These are phyloP conservation scores for Cheilosia vulpina DNA, from an alignment of 2,888 invertebrate genomes.

Conservation along the genomic window DNA sequence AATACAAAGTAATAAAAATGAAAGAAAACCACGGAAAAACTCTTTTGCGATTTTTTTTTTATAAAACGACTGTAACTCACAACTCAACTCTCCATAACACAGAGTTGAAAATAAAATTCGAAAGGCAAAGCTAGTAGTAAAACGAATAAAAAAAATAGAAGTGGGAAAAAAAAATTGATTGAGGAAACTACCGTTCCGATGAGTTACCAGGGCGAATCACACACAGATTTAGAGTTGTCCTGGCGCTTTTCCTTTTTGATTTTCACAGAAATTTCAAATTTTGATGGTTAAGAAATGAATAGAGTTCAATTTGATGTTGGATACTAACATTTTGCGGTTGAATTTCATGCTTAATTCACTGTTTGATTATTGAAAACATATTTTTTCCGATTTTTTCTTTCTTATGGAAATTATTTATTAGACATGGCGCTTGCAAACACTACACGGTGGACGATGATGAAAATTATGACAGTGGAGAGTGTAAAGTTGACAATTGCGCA, in stretches of 20 bases:
- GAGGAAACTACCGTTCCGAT: slow-evolving; percentile 75
- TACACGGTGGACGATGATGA: slow-evolving; percentile 41
- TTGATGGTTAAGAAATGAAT: slow-evolving; percentile 9
- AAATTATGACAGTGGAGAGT: slow-evolving; percentile 73
- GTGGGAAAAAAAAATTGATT: slow-evolving; percentile 60
- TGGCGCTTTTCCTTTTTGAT: slow-evolving; percentile 57
- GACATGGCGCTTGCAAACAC: slow-evolving; percentile 73
- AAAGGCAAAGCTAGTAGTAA: slow-evolving; percentile 57
- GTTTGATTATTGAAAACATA: slow-evolving; percentile 59
- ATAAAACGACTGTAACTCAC: slow-evolving; percentile 40
- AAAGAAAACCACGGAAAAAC: slow-evolving; percentile 57
- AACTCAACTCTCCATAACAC: slow-evolving; percentile 37
- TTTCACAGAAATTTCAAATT: slow-evolving; percentile 51
- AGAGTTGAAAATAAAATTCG: slow-evolving; percentile 64
- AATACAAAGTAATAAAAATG: slow-evolving; percentile 25
- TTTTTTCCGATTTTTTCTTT: slow-evolving; percentile 40
- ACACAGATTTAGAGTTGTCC: slow-evolving; percentile 58
- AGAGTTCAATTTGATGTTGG: slow-evolving; percentile 19
- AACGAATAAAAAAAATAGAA: slow-evolving; percentile 37
- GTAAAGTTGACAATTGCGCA: slow-evolving; percentile 58
- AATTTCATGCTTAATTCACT: slow-evolving; percentile 59
- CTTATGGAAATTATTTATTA: slow-evolving; percentile 55
- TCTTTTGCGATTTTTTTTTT: slow-evolving; percentile 62
- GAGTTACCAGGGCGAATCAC: slow-evolving; percentile 70
- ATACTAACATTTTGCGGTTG: slow-evolving; percentile 70